Evolutionary conservation across 2,113 vertebrate species (phyloP).

Genomic region (Uropsilus gracilis): DNA sequence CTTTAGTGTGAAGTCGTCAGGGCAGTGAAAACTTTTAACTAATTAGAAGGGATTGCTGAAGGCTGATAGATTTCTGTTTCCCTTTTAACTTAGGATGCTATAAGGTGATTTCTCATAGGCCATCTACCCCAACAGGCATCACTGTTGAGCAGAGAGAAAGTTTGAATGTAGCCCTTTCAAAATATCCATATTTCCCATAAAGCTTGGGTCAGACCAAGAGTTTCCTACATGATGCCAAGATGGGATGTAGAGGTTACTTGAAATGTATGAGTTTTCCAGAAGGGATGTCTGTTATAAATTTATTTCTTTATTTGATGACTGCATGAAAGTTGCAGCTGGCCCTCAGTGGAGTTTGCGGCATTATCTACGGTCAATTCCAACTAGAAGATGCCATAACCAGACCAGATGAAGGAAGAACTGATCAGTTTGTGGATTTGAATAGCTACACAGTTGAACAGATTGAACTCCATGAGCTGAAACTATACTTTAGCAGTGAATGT

Average conservation of each 20-base stretch:
- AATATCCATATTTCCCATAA: not conserved
- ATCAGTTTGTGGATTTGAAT: no score
- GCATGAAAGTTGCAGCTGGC: not conserved
- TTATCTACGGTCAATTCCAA: not conserved
- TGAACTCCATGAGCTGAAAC: not conserved
- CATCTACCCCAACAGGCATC: rapidly evolving
- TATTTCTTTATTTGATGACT: not conserved
- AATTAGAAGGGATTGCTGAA: not conserved
- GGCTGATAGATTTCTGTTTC: not conserved
- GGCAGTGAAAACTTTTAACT: not conserved
- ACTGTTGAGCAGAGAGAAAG: not conserved
- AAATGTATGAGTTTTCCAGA: not conserved
- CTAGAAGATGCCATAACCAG: not conserved
- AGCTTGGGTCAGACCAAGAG: not conserved
- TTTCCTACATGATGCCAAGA: not conserved
- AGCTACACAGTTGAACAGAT: not conserved
- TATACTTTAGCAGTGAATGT: not conserved
- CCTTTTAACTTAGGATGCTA: not conserved
- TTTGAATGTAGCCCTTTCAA: not conserved
- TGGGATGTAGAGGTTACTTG: not conserved
- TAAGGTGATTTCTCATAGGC: not conserved
- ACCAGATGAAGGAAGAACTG: not conserved
- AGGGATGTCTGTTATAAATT: not conserved
- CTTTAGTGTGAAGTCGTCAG: not conserved
- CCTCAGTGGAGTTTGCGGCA: not conserved